Evolutionary conservation across 2,797 vertebrate genomes (phyloP).

Genomic region (Chelonia mydas): DNA sequence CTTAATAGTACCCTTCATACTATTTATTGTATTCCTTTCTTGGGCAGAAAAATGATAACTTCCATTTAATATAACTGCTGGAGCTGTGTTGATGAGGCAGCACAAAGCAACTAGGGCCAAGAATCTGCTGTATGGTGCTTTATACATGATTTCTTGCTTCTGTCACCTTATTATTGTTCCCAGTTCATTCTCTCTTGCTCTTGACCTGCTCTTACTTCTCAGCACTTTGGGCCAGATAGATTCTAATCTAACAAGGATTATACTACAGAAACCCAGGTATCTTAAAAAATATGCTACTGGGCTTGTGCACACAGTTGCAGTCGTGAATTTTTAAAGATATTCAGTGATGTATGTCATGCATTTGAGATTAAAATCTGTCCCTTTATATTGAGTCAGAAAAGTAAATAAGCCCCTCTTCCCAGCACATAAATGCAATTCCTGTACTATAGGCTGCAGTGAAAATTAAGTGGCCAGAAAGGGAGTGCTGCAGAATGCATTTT

Average conservation of each 20-base stretch:
- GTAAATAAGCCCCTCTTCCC: neutral
- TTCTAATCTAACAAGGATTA: neutral
- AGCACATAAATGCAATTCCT: neutral
- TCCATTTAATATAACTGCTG: rapidly evolving
- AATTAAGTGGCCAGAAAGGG: neutral
- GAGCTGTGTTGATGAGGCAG: neutral
- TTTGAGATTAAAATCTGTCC: neutral
- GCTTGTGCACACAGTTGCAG: rapidly evolving
- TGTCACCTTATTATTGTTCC: neutral
- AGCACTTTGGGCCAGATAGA: neutral
- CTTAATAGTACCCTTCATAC: neutral
- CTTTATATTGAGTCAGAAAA: neutral
- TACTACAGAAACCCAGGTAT: rapidly evolving
- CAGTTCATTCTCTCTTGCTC: neutral
- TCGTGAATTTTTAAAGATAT: neutral
- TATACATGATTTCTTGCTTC: neutral
- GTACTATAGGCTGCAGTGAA: neutral
- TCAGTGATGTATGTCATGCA: too few relatives aligned
- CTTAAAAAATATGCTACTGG: neutral
- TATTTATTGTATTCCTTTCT: neutral
- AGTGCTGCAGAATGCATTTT: neutral
- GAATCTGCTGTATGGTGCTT: neutral
- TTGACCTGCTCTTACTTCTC: neutral
- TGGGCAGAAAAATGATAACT: neutral
- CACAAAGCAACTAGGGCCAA: neutral